Evolutionary conservation across 2,888 invertebrate genomes (phyloP).

Genomic region (Trachelus tabidus): DNA sequence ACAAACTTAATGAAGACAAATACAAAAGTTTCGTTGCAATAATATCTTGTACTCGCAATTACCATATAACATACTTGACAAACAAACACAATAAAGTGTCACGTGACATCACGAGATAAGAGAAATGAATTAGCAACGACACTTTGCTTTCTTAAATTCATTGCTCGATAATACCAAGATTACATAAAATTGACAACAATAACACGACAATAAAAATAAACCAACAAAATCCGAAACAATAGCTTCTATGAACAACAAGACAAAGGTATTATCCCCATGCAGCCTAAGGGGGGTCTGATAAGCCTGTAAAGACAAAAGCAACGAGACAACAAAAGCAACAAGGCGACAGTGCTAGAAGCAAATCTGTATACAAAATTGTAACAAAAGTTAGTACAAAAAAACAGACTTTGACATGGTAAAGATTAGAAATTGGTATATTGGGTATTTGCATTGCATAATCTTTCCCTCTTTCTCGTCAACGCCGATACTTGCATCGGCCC

Average conservation of each 20-base stretch:
- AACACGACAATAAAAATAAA: constrained; percentile 1
- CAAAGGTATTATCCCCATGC: background rate
- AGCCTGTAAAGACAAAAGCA: background rate
- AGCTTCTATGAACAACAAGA: background rate
- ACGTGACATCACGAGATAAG: background rate
- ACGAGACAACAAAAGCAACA: background rate
- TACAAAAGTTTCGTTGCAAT: constrained; percentile 8
- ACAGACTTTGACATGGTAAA: background rate
- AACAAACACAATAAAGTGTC: background rate
- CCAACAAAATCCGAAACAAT: constrained; percentile 2
- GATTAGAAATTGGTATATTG: background rate
- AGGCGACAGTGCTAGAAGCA: background rate
- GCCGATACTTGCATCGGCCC: background rate
- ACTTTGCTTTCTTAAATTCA: background rate
- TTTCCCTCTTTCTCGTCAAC: background rate
- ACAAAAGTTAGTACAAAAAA: background rate
- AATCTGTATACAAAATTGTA: background rate
- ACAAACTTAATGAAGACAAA: constrained; percentile 13
- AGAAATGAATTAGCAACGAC: background rate
- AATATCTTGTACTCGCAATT: background rate
- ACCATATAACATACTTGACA: background rate
- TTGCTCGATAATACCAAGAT: background rate
- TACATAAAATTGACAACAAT: constrained; percentile 6
- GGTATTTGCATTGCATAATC: background rate
- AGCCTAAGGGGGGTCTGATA: background rate